Evolutionary conservation across 2,888 invertebrate genomes (phyloP).

Genomic region (Aspidiotus destructor): DNA sequence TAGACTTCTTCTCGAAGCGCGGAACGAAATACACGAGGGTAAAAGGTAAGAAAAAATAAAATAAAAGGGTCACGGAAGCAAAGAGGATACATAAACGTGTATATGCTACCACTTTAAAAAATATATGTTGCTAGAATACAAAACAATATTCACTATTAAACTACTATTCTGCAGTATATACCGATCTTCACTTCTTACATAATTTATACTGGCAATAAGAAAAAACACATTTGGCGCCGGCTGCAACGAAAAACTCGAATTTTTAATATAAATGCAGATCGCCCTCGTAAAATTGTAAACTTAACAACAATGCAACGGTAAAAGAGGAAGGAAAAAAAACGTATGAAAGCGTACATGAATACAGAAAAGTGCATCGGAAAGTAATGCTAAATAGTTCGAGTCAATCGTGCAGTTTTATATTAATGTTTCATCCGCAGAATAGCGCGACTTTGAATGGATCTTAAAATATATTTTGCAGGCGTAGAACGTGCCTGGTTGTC

Average conservation of each 20-base stretch:
- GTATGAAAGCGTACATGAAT: slow-evolving; percentile 17
- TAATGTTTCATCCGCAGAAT: slow-evolving; percentile 30
- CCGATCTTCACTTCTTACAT: slow-evolving; percentile 31
- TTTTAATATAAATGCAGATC: slow-evolving; percentile 32
- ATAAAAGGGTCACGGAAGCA: background rate
- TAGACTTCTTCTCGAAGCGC: background rate
- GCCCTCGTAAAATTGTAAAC: slow-evolving; percentile 32
- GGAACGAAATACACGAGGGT: too few relatives aligned
- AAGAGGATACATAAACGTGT: background rate
- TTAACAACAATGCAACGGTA: slow-evolving; percentile 22
- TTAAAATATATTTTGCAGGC: too few relatives aligned
- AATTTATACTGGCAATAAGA: slow-evolving; percentile 29
- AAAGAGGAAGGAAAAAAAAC: background rate
- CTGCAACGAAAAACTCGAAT: slow-evolving; percentile 29
- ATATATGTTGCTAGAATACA: slow-evolving; percentile 25
- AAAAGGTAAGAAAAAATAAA: too few relatives aligned
- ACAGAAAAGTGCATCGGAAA: slow-evolving; percentile 22
- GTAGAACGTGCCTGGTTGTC: too few relatives aligned
- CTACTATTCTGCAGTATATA: slow-evolving; percentile 17
- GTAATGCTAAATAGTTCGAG: slow-evolving; percentile 29
- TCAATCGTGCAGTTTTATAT: slow-evolving; percentile 29
- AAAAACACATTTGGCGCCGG: slow-evolving; percentile 32
- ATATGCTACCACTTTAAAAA: slow-evolving; percentile 9
- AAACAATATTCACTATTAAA: slow-evolving; percentile 29
- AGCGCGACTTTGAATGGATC: too few relatives aligned